These are phyloP conservation scores for Eupithecia vulgata DNA, from an alignment of 2,888 invertebrate species.

Conservation along the genomic window DNA sequence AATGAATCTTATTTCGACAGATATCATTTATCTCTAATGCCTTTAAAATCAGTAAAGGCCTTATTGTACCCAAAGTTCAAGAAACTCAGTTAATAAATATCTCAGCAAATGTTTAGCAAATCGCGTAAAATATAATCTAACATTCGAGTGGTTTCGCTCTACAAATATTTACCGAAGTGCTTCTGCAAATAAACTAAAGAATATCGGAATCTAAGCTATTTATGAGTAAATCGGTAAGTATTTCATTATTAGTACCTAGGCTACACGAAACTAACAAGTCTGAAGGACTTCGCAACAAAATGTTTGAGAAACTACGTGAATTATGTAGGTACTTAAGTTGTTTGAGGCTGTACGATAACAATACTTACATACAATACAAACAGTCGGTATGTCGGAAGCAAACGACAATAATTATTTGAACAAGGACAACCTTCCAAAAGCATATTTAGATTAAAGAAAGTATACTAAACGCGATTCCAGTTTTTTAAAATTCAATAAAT, in stretches of 20 bases:
- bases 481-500: background rate
- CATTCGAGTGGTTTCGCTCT: constrained; percentile 24
- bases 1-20: constrained; percentile 12
- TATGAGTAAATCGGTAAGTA: constrained; percentile 29
- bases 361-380: constrained; percentile 9
- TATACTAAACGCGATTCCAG: background rate
- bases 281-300: constrained; percentile 35
- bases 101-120: constrained; percentile 25
- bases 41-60: constrained; percentile 10
- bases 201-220: constrained; percentile 13
- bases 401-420: background rate
- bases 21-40: constrained; percentile 18
- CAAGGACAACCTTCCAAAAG: background rate
- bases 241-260: constrained; percentile 7
- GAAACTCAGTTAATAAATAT: constrained; percentile 35
- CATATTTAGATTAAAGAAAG: background rate
- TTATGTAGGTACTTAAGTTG: constrained; percentile 8
- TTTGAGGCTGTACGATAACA: constrained; percentile 3
- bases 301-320: constrained; percentile 36
- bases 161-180: constrained; percentile 18
- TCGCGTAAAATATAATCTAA: constrained; percentile 29
- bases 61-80: constrained; percentile 30
- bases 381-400: background rate
- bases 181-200: background rate
- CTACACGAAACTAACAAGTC: constrained; percentile 35